A percentile compares a stretch with the other conserved stretches of the same genome.
Conservation (phyloP, 1,140 invertebrate genomes). For the Drosophila fuyamai region DNA sequence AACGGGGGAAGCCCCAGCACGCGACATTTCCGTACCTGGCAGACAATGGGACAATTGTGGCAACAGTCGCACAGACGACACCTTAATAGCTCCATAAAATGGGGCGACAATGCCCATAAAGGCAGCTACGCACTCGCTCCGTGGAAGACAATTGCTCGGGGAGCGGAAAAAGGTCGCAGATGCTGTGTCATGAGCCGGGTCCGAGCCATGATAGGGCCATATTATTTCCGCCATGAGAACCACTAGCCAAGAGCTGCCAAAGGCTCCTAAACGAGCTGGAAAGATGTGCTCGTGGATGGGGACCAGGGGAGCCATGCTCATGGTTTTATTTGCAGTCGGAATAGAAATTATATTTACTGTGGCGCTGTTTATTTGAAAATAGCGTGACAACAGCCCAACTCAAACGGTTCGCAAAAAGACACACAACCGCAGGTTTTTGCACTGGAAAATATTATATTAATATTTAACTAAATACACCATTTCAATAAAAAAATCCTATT, state of each 20-base stretch:
- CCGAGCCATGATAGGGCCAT: conserved; percentile 57
- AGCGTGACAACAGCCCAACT: conserved; percentile 45
- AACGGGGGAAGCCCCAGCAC: conserved; percentile 34
- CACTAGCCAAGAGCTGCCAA: conserved; percentile 33
- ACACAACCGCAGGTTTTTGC: conserved; percentile 1
- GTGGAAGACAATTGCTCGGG: conserved; percentile 23
- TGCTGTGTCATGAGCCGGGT: conserved; percentile 46
- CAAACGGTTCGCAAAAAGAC: conserved; percentile 3
- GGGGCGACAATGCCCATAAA: conserved; percentile 58
- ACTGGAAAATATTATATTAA: conserved; percentile 9
- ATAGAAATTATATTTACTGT: conserved; percentile 63
- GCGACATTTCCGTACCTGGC: conserved; percentile 51
- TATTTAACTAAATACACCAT: background rate
- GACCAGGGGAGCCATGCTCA: conserved; percentile 44
- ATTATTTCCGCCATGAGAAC: conserved; percentile 75
- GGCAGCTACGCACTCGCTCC: conserved; percentile 29
- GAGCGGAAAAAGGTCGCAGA: conserved; percentile 20
- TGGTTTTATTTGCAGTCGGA: conserved; percentile 62
- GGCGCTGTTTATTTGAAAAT: conserved; percentile 60
- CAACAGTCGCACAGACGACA: conserved; percentile 57
- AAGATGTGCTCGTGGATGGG: conserved; percentile 5
- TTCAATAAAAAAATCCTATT: background rate
- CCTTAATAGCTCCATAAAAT: conserved; percentile 73
- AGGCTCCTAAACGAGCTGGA: conserved; percentile 2
- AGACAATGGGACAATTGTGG: conserved; percentile 57